phyloP scores from a whole-genome alignment of 2,113 vertebrate genomes.

The Kryptolebias marmoratus region DNA sequence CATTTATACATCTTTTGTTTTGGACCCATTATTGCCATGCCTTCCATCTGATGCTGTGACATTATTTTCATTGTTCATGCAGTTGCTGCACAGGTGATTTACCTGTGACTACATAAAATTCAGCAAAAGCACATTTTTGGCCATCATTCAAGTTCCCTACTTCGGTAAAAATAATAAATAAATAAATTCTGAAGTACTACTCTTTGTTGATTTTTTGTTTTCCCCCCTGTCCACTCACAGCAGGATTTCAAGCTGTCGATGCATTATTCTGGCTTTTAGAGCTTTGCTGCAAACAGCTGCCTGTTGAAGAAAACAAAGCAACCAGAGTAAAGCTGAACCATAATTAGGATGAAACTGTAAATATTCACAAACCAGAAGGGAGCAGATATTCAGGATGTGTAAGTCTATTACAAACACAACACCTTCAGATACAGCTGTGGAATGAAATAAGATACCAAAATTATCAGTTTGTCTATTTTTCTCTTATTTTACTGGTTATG shows the following conservation, averaged over 20 bases:
- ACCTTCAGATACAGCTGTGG: too few species aligned
- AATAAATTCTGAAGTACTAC: not conserved
- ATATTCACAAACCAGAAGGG: too few species aligned
- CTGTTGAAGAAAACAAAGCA: conserved; percentile 1
- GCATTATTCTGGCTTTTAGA: not conserved
- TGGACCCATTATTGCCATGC: not conserved
- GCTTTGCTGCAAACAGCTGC: not conserved
- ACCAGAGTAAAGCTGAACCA: not conserved
- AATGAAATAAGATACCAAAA: too few species aligned
- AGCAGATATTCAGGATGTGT: too few species aligned
- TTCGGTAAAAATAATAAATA: too few species aligned
- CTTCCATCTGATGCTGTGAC: not conserved
- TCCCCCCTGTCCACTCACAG: not conserved
- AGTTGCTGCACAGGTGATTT: not conserved
- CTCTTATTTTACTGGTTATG: too few species aligned
- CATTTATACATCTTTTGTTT: too few species aligned
- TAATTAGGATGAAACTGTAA: not conserved
- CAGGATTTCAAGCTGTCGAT: not conserved
- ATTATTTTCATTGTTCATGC: not conserved
- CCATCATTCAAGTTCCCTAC: not conserved
- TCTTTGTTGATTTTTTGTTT: not conserved
- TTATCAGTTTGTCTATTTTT: too few species aligned
- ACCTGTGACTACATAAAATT: not conserved
- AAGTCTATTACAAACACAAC: too few species aligned
- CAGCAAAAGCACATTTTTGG: not conserved